Evolutionary conservation across 2,113 vertebrate genomes (phyloP).

Genomic region (Odocoileus virginianus): DNA sequence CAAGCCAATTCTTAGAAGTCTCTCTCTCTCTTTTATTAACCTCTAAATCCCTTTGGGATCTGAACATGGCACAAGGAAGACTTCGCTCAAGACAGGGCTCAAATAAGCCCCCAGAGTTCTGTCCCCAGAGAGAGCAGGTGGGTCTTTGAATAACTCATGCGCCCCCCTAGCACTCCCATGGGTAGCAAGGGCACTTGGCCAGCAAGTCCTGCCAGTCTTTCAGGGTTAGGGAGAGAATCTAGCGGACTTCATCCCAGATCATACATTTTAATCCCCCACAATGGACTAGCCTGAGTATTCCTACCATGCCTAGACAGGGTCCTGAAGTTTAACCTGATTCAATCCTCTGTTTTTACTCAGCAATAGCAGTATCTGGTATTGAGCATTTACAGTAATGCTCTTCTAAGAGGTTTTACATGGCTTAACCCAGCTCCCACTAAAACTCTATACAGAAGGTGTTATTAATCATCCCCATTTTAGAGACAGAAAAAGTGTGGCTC

Average conservation of each 20-base stretch:
- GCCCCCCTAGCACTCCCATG: neutral
- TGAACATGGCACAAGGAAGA: neutral
- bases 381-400: neutral
- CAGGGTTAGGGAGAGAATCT: neutral
- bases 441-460: neutral
- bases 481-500: neutral
- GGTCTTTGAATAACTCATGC: neutral
- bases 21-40: neutral
- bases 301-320: neutral
- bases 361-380: neutral
- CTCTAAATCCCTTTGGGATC: neutral
- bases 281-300: neutral
- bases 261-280: neutral
- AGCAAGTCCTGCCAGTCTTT: neutral
- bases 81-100: neutral
- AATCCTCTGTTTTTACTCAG: neutral
- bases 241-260: neutral
- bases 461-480: neutral
- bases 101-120: neutral
- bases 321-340: neutral
- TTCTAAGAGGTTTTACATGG: neutral
- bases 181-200: too few species aligned
- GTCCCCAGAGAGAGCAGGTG: neutral
- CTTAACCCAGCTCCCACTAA: neutral
- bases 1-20: neutral